Percentiles rank a stretch among this genome's conserved stretches.
phyloP scores from a whole-genome alignment of 2,888 invertebrate species.

The Parapristionchus giblindavisi region DNA sequence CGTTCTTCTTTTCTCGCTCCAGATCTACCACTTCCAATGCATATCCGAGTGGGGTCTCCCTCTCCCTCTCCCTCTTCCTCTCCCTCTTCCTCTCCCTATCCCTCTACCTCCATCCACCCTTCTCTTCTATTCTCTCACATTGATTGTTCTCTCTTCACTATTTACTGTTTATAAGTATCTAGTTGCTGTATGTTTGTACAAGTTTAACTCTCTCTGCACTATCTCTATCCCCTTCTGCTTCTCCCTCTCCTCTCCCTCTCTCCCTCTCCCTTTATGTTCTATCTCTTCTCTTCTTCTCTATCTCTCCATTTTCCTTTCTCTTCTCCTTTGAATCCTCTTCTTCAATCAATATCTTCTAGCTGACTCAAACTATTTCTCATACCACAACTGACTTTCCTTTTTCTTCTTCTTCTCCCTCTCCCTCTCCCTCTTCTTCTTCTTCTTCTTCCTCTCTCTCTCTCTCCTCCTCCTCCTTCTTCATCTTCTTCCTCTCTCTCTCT shows the following conservation, averaged over 20 bases:
- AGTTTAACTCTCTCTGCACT: conserved; percentile 2
- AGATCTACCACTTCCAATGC: too few relatives aligned
- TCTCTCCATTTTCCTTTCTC: background rate
- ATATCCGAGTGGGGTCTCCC: too few relatives aligned
- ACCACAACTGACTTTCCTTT: background rate
- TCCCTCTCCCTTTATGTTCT: background rate
- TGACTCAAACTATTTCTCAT: too few relatives aligned
- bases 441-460: background rate
- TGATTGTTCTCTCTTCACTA: conserved; percentile 3
- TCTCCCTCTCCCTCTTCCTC: too few relatives aligned
- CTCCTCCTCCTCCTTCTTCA: conserved; percentile 11
- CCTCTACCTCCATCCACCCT: too few relatives aligned
- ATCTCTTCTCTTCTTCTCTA: background rate
- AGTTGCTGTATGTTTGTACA: conserved; percentile 17
- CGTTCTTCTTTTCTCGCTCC: too few relatives aligned
- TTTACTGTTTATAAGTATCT: conserved; percentile 18
- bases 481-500: conserved; percentile 34
- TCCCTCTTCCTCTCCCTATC: too few relatives aligned
- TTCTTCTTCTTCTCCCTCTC: background rate
- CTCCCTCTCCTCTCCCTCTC: background rate
- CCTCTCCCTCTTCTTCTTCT: background rate
- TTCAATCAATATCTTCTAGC: background rate
- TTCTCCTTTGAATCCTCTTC: background rate
- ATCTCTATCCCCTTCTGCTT: background rate
- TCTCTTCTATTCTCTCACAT: background rate